Conservation (phyloP, 2,797 vertebrate genomes). For the Oreortyx pictus region DNA sequence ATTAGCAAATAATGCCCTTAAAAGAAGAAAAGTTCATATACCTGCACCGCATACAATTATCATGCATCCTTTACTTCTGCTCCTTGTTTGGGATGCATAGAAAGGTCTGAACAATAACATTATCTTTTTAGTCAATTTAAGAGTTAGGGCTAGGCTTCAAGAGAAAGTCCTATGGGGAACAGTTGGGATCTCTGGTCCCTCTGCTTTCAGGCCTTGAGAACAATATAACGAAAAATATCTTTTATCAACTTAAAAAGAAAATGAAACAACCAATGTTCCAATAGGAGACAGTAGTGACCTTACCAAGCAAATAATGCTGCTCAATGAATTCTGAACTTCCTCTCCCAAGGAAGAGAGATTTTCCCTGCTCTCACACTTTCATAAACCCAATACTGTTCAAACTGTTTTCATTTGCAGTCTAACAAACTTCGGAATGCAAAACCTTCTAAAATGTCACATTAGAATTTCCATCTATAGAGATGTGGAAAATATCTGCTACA, state of each 20-base stretch:
- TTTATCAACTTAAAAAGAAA: not conserved
- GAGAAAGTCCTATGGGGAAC: not conserved
- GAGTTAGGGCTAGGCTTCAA: not conserved
- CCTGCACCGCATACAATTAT: not conserved
- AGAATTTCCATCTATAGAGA: not conserved
- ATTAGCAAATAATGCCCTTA: not conserved
- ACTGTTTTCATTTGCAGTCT: not conserved
- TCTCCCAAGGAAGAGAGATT: not conserved
- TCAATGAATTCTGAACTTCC: not conserved
- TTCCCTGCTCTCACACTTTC: not conserved
- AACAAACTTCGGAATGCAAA: not conserved
- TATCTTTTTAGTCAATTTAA: not conserved
- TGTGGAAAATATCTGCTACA: not conserved
- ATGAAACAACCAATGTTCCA: not conserved
- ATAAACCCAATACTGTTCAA: not conserved
- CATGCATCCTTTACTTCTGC: not conserved
- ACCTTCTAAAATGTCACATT: not conserved
- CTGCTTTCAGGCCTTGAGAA: not conserved
- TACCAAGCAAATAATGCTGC: not conserved
- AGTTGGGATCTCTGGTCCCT: not conserved
- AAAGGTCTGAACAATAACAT: not conserved
- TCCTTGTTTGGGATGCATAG: not conserved
- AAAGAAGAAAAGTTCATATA: not conserved
- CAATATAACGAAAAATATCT: not conserved
- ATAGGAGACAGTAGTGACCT: not conserved